Conservation (phyloP, 2,113 vertebrate genomes). For the Nansenia antarctica region DNA sequence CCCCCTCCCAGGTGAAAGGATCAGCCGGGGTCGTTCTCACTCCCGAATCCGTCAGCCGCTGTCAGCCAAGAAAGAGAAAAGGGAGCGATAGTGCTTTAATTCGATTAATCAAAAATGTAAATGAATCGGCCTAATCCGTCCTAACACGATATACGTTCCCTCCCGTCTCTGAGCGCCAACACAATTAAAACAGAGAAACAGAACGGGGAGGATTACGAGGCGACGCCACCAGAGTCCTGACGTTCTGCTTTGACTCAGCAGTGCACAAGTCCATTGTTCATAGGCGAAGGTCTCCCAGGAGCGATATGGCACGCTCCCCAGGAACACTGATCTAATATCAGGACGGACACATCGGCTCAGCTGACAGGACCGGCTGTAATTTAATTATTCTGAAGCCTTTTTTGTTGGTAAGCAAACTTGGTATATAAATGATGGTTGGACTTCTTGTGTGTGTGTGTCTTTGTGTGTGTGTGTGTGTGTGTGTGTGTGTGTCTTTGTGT, state of each 20-base stretch:
- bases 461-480: not conserved
- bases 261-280: constrained; percentile 22
- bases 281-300: constrained; percentile 13
- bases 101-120: constrained; percentile 52
- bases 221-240: constrained; percentile 21
- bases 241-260: constrained; percentile 42
- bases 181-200: constrained; percentile 63
- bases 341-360: constrained; percentile 33
- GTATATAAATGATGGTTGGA: constrained; percentile 27
- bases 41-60: constrained; percentile 22
- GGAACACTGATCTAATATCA: constrained; percentile 43
- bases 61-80: constrained; percentile 41
- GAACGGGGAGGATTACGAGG: constrained; percentile 56
- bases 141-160: constrained; percentile 60
- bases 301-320: constrained; percentile 18
- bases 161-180: constrained; percentile 57
- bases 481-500: not conserved
- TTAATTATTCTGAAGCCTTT: constrained; percentile 35
- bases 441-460: constrained; percentile 5
- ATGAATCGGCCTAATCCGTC: constrained; percentile 58
- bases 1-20: too few species aligned
- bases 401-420: constrained; percentile 5
- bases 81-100: constrained; percentile 48
- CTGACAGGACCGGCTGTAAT: constrained; percentile 32
- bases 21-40: constrained; percentile 3